Conservation (phyloP, 2,113 vertebrate species). For the Morphnarchus princeps region DNA sequence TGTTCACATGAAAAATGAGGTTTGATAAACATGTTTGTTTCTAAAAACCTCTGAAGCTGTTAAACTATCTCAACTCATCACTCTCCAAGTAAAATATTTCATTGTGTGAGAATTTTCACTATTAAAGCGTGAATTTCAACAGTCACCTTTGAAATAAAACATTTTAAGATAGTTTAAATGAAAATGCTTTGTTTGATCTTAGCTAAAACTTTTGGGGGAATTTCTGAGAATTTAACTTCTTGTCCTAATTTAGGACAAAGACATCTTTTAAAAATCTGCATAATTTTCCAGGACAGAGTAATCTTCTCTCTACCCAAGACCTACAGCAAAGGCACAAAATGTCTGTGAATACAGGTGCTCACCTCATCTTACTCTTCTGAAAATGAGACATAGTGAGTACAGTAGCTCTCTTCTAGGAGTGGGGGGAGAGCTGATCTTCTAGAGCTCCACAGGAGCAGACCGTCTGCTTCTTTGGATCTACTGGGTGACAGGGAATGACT, state of each 20-base stretch:
- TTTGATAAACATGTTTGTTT: neutral
- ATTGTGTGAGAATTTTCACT: neutral
- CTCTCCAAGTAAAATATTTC: neutral
- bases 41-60: neutral
- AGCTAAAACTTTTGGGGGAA: neutral
- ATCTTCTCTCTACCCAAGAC: neutral
- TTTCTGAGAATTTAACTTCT: neutral
- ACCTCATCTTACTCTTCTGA: neutral
- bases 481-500: neutral
- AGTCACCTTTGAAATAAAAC: neutral
- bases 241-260: neutral
- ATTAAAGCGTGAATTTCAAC: neutral
- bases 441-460: neutral
- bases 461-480: neutral
- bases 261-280: neutral
- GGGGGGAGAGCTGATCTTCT: neutral
- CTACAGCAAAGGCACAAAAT: neutral
- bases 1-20: neutral
- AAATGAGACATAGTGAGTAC: neutral
- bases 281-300: neutral
- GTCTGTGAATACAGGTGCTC: neutral
- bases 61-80: neutral
- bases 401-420: neutral
- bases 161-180: neutral
- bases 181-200: neutral